phyloP scores from a whole-genome alignment of 2,888 invertebrate genomes.

The Aleiodes testaceus region DNA sequence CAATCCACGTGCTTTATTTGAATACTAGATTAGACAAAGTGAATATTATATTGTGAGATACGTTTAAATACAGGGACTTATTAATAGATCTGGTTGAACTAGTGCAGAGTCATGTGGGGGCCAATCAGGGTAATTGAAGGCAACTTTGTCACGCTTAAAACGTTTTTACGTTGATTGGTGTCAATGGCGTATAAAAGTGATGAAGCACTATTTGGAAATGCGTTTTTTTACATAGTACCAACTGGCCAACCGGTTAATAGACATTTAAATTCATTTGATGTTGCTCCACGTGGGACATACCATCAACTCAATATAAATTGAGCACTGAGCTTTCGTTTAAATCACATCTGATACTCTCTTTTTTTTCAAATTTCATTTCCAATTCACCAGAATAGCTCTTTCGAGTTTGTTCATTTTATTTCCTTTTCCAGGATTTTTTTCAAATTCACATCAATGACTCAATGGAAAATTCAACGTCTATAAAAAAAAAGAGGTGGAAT shows the following conservation, averaged over 20 bases:
- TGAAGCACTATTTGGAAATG: slow-evolving; percentile 3
- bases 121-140: slow-evolving; percentile 52
- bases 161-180: slow-evolving; percentile 60
- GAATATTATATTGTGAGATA: too few relatives aligned
- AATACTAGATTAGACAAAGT: too few relatives aligned
- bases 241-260: slow-evolving; percentile 11
- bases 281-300: neutral
- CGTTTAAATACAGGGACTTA: too few relatives aligned
- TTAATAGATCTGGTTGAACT: neutral
- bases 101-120: slow-evolving; percentile 45
- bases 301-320: neutral
- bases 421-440: too few relatives aligned
- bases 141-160: slow-evolving; percentile 44
- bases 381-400: too few relatives aligned
- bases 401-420: too few relatives aligned
- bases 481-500: too few relatives aligned
- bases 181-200: slow-evolving; percentile 53
- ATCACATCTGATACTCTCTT: neutral
- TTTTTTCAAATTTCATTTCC: too few relatives aligned
- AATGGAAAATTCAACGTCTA: too few relatives aligned
- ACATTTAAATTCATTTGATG: slow-evolving; percentile 24
- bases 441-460: too few relatives aligned
- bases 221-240: slow-evolving; percentile 20
- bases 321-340: neutral
- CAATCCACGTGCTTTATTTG: neutral